phyloP scores from a whole-genome alignment of 2,888 invertebrate species.

The Notocelia uddmanniana region DNA sequence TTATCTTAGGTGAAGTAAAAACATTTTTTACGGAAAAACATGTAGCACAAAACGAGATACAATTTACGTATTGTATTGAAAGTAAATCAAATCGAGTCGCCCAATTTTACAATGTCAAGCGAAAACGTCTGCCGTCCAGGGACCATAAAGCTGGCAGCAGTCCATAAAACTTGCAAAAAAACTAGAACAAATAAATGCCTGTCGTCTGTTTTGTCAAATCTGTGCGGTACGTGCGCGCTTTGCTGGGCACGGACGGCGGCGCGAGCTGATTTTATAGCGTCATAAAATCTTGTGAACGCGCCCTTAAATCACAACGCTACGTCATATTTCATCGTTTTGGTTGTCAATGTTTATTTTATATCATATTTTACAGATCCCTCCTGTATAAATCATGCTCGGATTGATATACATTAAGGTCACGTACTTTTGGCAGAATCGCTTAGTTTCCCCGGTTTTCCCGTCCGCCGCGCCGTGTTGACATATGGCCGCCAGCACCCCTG shows the following conservation, averaged over 20 bases:
- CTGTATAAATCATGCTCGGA: conserved; percentile 81
- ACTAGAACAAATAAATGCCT: conserved; percentile 83
- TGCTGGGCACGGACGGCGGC: conserved; percentile 59
- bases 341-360: conserved; percentile 86
- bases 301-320: conserved; percentile 84
- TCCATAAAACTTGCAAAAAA: conserved; percentile 83
- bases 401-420: conserved; percentile 86
- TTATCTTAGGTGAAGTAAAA: background rate
- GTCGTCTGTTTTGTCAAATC: conserved; percentile 85
- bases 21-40: conserved; percentile 20
- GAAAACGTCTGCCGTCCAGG: conserved; percentile 68
- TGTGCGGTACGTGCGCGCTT: conserved; percentile 76
- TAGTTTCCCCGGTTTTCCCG: conserved; percentile 68
- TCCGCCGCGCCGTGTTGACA: conserved; percentile 62
- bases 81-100: conserved; percentile 62
- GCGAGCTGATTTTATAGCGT: conserved; percentile 84
- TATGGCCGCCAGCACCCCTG: conserved; percentile 61
- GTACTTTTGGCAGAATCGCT: conserved; percentile 81
- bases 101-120: conserved; percentile 75
- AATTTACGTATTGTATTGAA: conserved; percentile 49
- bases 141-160: conserved; percentile 81
- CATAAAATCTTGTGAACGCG: conserved; percentile 84
- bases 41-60: conserved; percentile 30
- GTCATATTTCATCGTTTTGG: conserved; percentile 85
- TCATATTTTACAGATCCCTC: conserved; percentile 85